Percentiles rank a stretch among this genome's conserved stretches.
Evolutionary conservation across 2,888 invertebrate genomes (phyloP).

Genomic region (Polyommatus icarus): DNA sequence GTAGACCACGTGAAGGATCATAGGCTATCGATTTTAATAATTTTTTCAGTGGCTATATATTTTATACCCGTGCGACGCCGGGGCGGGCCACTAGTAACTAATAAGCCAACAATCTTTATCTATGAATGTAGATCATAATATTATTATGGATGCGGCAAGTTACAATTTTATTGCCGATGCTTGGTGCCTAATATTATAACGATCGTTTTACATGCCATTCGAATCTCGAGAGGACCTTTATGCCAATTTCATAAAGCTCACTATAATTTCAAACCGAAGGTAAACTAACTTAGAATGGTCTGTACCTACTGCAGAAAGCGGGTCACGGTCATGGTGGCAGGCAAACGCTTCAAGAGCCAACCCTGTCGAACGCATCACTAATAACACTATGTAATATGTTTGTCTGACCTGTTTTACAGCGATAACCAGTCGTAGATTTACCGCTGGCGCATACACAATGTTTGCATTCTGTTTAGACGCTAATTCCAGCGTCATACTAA

Average conservation of each 20-base stretch:
- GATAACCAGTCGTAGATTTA: conserved; percentile 18
- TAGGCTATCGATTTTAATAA: too few species aligned
- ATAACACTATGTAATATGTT: background rate
- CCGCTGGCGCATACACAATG: conserved; percentile 1
- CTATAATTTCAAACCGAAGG: background rate
- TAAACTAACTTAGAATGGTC: background rate
- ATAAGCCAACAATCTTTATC: background rate
- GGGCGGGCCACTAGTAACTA: too few species aligned
- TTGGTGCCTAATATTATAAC: too few species aligned
- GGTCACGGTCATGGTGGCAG: background rate
- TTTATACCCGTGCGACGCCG: too few species aligned
- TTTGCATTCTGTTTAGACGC: conserved; percentile 9
- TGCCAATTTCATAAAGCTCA: too few species aligned
- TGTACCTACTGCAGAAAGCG: background rate
- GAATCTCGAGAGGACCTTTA: too few species aligned
- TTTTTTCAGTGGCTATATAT: too few species aligned
- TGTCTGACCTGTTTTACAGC: conserved; percentile 11
- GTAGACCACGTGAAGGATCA: too few species aligned
- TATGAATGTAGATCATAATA: too few species aligned
- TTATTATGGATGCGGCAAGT: background rate
- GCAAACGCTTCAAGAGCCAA: background rate
- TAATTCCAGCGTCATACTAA: conserved; percentile 8
- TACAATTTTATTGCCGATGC: too few species aligned
- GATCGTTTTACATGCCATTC: too few species aligned
- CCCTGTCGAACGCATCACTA: conserved; percentile 1